Evolutionary conservation across 2,113 vertebrate genomes (phyloP).

Genomic region (Dicentrarchus labrax): DNA sequence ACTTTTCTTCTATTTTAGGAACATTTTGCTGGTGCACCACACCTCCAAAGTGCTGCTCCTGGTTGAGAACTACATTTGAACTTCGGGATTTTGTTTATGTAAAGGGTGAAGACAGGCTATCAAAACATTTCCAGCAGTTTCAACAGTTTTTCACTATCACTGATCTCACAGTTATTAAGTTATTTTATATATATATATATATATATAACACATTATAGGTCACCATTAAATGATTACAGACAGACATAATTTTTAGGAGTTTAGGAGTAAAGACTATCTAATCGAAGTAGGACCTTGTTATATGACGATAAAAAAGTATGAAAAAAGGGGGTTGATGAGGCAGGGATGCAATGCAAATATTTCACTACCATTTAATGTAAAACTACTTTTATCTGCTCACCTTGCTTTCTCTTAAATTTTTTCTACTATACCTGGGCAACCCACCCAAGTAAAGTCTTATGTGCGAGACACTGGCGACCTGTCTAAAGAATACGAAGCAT

Average conservation of each 20-base stretch:
- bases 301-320: too few species aligned
- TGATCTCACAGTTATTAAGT: background rate
- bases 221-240: background rate
- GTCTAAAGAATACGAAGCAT: too few species aligned
- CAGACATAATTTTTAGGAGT: too few species aligned
- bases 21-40: background rate
- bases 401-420: too few species aligned
- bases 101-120: background rate
- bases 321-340: too few species aligned
- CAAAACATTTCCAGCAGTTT: background rate
- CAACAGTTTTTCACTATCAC: background rate
- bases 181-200: background rate
- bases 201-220: background rate
- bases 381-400: too few species aligned
- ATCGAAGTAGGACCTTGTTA: background rate
- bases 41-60: background rate
- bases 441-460: too few species aligned
- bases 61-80: slow-evolving; percentile 7
- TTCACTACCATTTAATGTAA: too few species aligned
- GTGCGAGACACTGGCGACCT: too few species aligned
- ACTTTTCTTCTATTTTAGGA: slow-evolving; percentile 27
- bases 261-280: background rate
- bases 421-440: too few species aligned
- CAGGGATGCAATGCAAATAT: too few species aligned
- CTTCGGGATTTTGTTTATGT: background rate